Conservation (phyloP, 2,113 vertebrate species). For the Choloepus hoffmanni region DNA sequence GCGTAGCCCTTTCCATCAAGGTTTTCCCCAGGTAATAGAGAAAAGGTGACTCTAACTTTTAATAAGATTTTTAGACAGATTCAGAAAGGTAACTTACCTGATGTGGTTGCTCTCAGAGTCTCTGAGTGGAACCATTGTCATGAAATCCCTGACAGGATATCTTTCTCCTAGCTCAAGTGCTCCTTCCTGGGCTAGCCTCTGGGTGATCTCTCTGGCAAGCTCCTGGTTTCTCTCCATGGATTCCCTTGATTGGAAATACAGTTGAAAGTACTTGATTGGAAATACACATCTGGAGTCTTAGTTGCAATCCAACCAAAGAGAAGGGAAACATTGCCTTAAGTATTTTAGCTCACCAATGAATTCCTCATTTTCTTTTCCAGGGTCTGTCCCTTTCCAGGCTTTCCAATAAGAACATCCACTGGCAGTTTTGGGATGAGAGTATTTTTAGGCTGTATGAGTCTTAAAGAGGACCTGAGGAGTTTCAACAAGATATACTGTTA, state of each 20-base stretch:
- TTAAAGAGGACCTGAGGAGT: background rate
- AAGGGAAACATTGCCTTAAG: background rate
- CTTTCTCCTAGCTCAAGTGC: background rate
- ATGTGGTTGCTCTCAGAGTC: background rate
- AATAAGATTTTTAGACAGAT: background rate
- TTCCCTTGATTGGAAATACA: background rate
- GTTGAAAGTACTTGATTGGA: background rate
- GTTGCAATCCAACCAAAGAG: background rate
- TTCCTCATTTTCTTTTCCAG: background rate
- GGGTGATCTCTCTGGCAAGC: background rate
- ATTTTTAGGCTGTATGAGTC: background rate
- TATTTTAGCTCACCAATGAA: background rate
- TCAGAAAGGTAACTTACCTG: background rate
- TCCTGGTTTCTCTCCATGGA: background rate
- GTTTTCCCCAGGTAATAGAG: no score
- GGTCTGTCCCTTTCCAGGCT: background rate
- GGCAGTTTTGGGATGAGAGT: background rate
- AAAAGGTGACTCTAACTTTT: background rate
- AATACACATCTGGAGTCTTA: background rate
- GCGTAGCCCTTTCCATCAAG: no score
- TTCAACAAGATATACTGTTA: background rate
- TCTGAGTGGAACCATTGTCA: background rate
- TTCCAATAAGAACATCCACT: background rate
- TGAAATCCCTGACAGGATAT: background rate
- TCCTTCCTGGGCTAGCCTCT: background rate